Base-by-base conservation (phyloP, 2,888 invertebrate genomes). In the Zaprionus bogoriensis region DNA sequence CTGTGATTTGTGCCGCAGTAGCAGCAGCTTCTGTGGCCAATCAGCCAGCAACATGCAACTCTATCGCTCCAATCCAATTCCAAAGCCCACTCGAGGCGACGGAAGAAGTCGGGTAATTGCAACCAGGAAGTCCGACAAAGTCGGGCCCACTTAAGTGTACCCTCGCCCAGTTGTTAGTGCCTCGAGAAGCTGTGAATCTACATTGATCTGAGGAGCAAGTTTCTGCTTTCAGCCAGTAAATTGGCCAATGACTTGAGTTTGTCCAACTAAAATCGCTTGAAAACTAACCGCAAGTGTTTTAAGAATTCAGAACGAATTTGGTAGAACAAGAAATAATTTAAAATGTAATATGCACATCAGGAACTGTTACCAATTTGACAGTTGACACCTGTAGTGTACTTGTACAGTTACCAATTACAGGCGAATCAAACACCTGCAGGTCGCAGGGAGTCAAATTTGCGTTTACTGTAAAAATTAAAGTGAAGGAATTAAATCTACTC, bases 11-110 rank as follows among this genome's bases (percentile, higher is more conserved):
- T 41, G 12, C 25, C 2, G 22, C 27, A 25, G 25, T 46, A 4
- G 22, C 27, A 25, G 25, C 50, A 47, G 51, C 72, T 53, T 60
- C 69, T 50, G 57, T 50, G 14, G 32, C 39, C 54, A 50, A 27
- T 45, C 45, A 51, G 46, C 30, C 59, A 50, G 61, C 84, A 77
- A 81, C 78, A 79, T 79, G 84, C 78, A 79, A 77, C 81, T 66
- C 65, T 51, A 62, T 65, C 62, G 50, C 28, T 36, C 44, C 36
- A 74, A 61, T 46, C 27, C 39, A 55, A n/a, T n/a, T n/a, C 48
- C 55, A 28, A 69, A 66, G 22, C 54, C 42, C 41, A 41, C 64
- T 67, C 5, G 20, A 39, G 44, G 44, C 45, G 61, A 51, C 69
- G 64, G 57, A 74, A 68, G 28, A 73, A 72, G 50, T 57, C 62